phyloP scores from a whole-genome alignment of 2,113 vertebrate genomes.

The Ceuthmochares aereus region DNA sequence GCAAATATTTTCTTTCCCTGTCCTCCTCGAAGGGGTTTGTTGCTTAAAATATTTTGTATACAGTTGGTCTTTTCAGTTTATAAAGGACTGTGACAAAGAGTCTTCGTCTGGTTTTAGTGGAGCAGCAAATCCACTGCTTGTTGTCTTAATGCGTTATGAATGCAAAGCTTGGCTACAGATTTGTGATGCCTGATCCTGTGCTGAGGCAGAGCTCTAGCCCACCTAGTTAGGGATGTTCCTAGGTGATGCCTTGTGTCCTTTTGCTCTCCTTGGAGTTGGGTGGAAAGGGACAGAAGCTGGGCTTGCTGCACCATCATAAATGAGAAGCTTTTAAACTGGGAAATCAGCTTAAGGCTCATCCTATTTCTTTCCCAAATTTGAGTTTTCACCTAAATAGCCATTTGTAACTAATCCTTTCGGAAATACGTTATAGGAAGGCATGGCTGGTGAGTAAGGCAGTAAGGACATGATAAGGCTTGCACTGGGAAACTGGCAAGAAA shows the following conservation, averaged over 20 bases:
- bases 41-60: neutral
- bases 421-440: neutral
- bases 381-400: neutral
- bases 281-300: neutral
- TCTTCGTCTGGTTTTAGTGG: neutral
- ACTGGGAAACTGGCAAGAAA: neutral
- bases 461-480: conserved; percentile 6
- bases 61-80: neutral
- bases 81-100: neutral
- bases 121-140: neutral
- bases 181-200: neutral
- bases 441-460: conserved; percentile 29
- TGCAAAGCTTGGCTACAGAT: neutral
- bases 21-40: neutral
- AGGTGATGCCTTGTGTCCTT: neutral
- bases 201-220: neutral
- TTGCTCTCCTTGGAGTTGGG: neutral
- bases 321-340: neutral
- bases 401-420: neutral
- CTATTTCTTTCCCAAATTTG: neutral
- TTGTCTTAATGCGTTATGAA: neutral
- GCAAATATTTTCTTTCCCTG: neutral
- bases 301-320: neutral
- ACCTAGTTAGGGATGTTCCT: neutral
- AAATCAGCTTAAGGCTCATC: neutral